Evolutionary conservation across 2,113 vertebrate species (phyloP).

Genomic region (Gorsachius goisagi): DNA sequence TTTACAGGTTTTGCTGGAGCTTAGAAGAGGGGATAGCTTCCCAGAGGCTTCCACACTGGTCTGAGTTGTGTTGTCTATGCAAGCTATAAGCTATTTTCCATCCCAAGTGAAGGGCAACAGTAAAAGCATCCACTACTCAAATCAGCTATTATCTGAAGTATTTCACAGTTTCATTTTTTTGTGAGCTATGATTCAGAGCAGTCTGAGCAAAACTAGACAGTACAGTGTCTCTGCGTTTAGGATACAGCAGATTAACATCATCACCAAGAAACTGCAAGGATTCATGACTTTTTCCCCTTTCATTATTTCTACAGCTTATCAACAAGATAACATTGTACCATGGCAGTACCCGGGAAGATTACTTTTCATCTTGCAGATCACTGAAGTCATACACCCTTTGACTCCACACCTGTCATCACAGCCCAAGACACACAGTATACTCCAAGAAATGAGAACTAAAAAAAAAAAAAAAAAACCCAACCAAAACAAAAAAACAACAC

Average conservation of each 20-base stretch:
- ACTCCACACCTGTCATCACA: background rate
- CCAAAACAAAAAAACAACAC: background rate
- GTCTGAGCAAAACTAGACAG: background rate
- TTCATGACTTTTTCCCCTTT: background rate
- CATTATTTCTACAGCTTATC: constrained; percentile 5
- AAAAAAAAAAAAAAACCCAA: too few species aligned
- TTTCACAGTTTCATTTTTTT: background rate
- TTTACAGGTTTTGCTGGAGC: background rate
- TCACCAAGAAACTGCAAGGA: background rate
- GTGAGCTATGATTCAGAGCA: background rate
- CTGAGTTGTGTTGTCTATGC: too few species aligned
- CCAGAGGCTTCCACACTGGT: background rate
- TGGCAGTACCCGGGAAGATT: background rate
- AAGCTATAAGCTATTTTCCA: background rate
- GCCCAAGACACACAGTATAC: background rate
- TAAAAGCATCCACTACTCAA: background rate
- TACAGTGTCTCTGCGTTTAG: background rate
- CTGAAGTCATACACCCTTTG: background rate
- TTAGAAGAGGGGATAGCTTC: background rate
- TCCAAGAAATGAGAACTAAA: background rate
- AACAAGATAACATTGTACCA: background rate
- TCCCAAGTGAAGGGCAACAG: background rate
- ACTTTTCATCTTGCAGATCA: background rate
- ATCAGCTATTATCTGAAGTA: background rate
- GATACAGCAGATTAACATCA: background rate